Percentiles rank a stretch among this genome's conserved stretches.
Evolutionary conservation across 2,113 vertebrate genomes (phyloP).

Genomic region (Chascanopsetta lugubris): DNA sequence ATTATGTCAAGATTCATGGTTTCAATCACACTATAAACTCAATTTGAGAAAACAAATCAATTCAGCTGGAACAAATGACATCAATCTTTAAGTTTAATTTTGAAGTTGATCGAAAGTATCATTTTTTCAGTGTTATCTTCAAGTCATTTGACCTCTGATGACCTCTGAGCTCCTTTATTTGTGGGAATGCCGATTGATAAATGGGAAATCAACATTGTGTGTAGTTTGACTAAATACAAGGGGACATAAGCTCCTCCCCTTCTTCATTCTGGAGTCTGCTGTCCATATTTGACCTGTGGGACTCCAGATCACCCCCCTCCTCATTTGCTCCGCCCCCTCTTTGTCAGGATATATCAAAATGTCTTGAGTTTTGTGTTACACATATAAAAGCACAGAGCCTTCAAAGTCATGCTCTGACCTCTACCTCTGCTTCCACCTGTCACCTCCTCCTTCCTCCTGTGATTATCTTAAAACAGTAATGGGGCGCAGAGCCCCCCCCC

Average conservation of each 20-base stretch:
- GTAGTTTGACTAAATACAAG: not conserved
- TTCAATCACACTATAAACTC: too few species aligned
- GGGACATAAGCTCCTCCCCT: not conserved
- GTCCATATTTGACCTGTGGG: not conserved
- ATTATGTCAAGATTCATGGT: too few species aligned
- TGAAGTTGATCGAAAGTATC: too few species aligned
- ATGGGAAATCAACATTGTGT: not conserved
- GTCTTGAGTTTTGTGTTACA: constrained; percentile 11
- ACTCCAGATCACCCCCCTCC: not conserved
- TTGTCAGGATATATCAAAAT: constrained; percentile 18
- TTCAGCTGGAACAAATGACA: too few species aligned
- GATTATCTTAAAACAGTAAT: constrained; percentile 48
- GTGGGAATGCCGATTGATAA: too few species aligned
- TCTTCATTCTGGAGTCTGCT: not conserved
- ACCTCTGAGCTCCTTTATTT: too few species aligned
- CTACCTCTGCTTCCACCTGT: constrained; percentile 33
- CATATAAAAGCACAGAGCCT: not conserved
- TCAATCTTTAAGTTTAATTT: too few species aligned
- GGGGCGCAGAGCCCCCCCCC: constrained; percentile 15
- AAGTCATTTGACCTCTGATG: too few species aligned
- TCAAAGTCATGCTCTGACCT: constrained; percentile 17
- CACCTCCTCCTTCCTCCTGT: constrained; percentile 32
- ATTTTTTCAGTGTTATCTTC: too few species aligned
- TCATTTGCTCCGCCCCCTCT: not conserved
- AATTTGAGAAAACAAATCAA: too few species aligned